Percentiles rank a stretch among this genome's conserved stretches.
Conservation (phyloP, 2,888 invertebrate genomes). For the Syritta pipiens region DNA sequence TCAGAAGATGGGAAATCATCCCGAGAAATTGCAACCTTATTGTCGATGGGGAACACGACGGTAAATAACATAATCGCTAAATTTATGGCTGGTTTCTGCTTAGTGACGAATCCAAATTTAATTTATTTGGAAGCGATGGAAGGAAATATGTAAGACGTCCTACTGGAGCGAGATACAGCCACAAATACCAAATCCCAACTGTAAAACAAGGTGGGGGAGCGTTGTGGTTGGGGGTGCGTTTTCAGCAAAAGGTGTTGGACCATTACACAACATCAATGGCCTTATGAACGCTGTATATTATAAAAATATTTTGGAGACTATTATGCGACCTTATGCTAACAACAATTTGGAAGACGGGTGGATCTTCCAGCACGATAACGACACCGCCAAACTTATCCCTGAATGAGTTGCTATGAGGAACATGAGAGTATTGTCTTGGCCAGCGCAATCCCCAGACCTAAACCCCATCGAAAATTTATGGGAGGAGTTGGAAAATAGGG, state of each 20-base stretch:
- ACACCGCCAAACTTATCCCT: background rate
- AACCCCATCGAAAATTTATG: background rate
- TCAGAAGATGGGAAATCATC: no score
- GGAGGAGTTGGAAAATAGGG: background rate
- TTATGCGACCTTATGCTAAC: constrained; percentile 5
- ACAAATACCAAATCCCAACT: background rate
- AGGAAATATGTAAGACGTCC: background rate
- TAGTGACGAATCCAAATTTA: background rate
- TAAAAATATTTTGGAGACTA: constrained; percentile 5
- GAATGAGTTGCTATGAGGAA: background rate
- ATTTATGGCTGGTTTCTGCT: no score
- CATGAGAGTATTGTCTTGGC: background rate
- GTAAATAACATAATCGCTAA: no score
- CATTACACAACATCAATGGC: constrained; percentile 29
- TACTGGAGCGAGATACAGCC: background rate
- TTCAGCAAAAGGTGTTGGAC: constrained; percentile 30
- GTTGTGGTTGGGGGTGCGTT: constrained; percentile 34
- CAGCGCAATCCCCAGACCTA: background rate
- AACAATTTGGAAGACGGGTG: background rate
- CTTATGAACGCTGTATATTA: constrained; percentile 16
- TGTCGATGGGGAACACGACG: no score
- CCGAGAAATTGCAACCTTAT: no score
- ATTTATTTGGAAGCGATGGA: background rate
- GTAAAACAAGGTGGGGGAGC: background rate
- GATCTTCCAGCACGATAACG: background rate